Evolutionary conservation across 2,113 vertebrate genomes (phyloP).

Genomic region (Regulus satrapa): DNA sequence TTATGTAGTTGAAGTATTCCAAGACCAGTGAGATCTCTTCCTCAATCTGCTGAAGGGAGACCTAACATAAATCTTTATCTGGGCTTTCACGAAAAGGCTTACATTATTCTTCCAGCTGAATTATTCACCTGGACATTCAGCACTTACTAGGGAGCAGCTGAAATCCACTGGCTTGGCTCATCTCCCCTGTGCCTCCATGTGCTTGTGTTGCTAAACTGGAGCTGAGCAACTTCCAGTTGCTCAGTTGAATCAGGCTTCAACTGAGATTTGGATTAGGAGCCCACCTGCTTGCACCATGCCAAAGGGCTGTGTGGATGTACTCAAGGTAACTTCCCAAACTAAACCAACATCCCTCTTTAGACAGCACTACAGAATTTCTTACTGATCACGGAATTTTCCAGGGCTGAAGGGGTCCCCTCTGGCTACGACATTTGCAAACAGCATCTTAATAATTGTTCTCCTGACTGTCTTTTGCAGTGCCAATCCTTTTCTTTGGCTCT

Average conservation of each 20-base stretch:
- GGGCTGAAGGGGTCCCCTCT: neutral
- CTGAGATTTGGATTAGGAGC: neutral
- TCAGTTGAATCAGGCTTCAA: neutral
- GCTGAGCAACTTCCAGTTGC: neutral
- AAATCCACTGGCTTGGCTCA: neutral
- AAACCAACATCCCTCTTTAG: neutral
- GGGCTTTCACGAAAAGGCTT: neutral
- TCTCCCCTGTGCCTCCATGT: fast-evolving
- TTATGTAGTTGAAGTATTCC: neutral
- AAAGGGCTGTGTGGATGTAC: neutral
- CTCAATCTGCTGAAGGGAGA: neutral
- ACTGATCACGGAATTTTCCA: neutral
- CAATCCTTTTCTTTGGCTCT: neutral
- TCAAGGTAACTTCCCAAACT: neutral
- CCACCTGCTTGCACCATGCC: neutral
- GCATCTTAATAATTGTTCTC: fast-evolving
- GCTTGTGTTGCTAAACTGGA: neutral
- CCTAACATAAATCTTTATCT: neutral
- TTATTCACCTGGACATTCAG: neutral
- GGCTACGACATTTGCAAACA: neutral
- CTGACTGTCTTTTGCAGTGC: neutral
- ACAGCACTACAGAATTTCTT: neutral
- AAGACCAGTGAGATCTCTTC: neutral
- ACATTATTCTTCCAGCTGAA: neutral
- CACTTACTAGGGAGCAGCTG: neutral